Evolutionary conservation across 1,140 invertebrate species (phyloP).

Genomic region (Pseudomyrmex dendroicus): DNA sequence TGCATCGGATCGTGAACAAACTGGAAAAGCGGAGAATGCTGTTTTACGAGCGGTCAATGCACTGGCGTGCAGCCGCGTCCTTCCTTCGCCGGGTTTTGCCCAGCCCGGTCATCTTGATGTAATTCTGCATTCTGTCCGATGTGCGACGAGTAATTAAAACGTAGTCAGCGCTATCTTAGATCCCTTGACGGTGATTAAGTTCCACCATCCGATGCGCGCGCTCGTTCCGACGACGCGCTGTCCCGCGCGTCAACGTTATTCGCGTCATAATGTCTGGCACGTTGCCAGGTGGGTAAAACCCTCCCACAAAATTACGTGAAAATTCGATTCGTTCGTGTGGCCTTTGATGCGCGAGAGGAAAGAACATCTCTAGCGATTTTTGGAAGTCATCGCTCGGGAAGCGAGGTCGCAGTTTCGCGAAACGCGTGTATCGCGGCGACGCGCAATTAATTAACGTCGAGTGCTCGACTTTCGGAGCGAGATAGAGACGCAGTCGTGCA

Average conservation of each 20-base stretch:
- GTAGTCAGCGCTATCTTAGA: conserved; percentile 79
- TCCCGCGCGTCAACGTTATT: conserved; percentile 41
- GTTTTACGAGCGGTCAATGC: conserved; percentile 66
- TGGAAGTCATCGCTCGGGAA: neutral
- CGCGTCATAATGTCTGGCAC: conserved; percentile 47
- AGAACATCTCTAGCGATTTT: neutral
- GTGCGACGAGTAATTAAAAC: conserved; percentile 77
- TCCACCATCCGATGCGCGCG: conserved; percentile 66
- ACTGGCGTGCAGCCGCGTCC: conserved; percentile 39
- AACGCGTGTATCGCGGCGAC: conserved; percentile 5
- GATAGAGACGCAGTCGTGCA: conserved; percentile 63
- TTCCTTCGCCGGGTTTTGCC: conserved; percentile 6
- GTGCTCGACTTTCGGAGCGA: conserved; percentile 70
- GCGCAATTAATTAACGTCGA: conserved; percentile 64
- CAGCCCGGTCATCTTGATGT: conserved; percentile 73
- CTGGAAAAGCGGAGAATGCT: conserved; percentile 50
- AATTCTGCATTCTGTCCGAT: conserved; percentile 67
- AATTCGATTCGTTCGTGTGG: conserved; percentile 2
- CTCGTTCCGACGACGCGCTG: conserved; percentile 36
- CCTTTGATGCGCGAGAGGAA: neutral
- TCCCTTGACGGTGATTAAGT: conserved; percentile 74
- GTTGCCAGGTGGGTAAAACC: conserved; percentile 38
- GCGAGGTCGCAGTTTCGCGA: neutral
- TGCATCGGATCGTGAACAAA: conserved; percentile 62
- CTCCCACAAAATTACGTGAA: conserved; percentile 50